Conservation (phyloP, 2,113 vertebrate species). For the Catharus minimus region DNA sequence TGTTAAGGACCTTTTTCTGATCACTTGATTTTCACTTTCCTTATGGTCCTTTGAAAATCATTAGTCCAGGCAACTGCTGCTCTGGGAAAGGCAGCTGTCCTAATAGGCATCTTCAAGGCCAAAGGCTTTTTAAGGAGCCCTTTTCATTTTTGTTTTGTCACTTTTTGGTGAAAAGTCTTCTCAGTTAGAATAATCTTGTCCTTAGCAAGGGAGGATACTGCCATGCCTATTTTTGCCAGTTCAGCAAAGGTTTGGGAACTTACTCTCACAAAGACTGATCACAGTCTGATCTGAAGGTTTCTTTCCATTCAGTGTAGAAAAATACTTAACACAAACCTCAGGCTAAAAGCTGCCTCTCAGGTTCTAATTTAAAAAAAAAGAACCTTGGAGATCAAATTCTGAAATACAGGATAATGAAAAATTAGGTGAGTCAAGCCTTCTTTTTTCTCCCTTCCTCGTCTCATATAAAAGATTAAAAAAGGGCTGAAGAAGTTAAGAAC, state of each 20-base stretch:
- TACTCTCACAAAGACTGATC: neutral
- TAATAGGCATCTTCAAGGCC: neutral
- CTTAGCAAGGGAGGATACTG: neutral
- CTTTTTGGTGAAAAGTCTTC: neutral
- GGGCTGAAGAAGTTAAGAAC: neutral
- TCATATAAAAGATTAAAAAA: neutral
- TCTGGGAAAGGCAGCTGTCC: neutral
- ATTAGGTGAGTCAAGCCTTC: neutral
- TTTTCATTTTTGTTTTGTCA: neutral
- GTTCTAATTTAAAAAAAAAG: neutral
- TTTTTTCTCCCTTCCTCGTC: neutral
- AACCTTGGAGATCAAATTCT: neutral
- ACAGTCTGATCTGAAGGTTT: neutral
- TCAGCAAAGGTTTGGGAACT: neutral
- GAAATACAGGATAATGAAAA: neutral
- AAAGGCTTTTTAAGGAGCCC: neutral
- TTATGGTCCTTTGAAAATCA: constrained; percentile 28
- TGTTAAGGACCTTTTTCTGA: constrained; percentile 40
- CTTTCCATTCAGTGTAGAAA: neutral
- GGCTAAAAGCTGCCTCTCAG: neutral
- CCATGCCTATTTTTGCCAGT: neutral
- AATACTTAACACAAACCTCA: neutral
- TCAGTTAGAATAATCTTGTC: neutral
- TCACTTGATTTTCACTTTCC: constrained; percentile 35
- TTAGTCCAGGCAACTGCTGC: neutral